Conservation (phyloP, 2,888 invertebrate species). For the Tenodera sinensis region DNA sequence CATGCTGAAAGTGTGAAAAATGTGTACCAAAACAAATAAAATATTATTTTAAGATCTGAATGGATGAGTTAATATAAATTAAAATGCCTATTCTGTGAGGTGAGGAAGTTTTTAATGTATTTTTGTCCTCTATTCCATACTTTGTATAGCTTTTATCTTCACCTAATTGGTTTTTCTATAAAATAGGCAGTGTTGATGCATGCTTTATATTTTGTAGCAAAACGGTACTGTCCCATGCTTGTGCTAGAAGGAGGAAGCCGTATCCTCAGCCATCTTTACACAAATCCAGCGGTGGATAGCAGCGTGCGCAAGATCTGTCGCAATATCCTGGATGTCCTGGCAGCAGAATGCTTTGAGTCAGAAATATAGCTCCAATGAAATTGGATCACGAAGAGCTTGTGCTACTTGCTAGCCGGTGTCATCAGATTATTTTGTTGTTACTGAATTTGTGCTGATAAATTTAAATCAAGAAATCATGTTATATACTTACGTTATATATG, state of each 20-base stretch:
- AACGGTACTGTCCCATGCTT: constrained; percentile 64
- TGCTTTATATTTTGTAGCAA: constrained; percentile 48
- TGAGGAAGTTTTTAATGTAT: no score
- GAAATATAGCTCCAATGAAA: neutral
- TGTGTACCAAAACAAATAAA: no score
- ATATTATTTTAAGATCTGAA: no score
- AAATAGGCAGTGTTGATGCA: no score
- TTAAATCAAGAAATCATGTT: neutral
- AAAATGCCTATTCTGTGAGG: no score
- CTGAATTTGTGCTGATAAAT: neutral
- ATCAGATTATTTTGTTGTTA: neutral
- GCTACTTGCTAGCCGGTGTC: neutral
- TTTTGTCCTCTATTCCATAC: no score
- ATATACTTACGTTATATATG: neutral
- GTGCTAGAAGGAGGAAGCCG: constrained; percentile 56
- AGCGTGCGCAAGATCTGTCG: constrained; percentile 43
- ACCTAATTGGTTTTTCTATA: no score
- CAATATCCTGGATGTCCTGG: constrained; percentile 43
- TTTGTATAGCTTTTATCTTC: no score
- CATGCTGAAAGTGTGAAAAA: no score
- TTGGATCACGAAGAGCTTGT: neutral
- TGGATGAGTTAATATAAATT: no score
- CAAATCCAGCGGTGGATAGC: constrained; percentile 41
- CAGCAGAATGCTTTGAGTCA: constrained; percentile 30
- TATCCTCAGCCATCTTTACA: constrained; percentile 48